Percentiles rank a stretch among this genome's conserved stretches.
Evolutionary conservation across 2,113 vertebrate species (phyloP).

Genomic region (Triplophysa siluroides): DNA sequence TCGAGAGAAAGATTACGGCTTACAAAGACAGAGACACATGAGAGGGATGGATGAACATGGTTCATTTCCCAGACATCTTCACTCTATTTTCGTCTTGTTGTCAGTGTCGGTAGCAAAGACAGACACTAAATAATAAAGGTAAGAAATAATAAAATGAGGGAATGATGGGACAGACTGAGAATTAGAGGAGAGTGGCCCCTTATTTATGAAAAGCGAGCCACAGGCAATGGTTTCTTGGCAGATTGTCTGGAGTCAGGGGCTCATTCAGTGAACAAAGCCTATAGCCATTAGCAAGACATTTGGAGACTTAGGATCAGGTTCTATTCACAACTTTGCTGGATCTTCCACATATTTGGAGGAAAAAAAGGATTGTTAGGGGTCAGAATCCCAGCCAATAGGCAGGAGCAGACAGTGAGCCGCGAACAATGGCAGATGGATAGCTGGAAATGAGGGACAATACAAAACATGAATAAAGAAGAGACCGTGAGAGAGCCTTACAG

Average conservation of each 20-base stretch:
- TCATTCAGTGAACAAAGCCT: conserved; percentile 11
- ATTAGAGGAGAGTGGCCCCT: not conserved
- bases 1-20: conserved; percentile 3
- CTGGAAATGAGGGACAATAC: conserved; percentile 17
- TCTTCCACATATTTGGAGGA: not conserved
- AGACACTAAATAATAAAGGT: conserved; percentile 14
- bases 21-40: not conserved
- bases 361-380: not conserved
- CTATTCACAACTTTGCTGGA: not conserved
- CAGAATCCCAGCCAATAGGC: conserved; percentile 5
- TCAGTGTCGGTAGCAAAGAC: not conserved
- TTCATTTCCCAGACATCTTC: not conserved
- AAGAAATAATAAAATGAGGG: conserved; percentile 4
- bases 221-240: conserved; percentile 6
- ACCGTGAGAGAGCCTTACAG: conserved; percentile 2
- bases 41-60: not conserved
- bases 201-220: conserved; percentile 1
- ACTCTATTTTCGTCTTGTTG: too few relatives aligned
- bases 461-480: conserved; percentile 16
- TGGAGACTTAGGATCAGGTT: conserved; percentile 32
- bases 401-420: not conserved
- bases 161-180: not conserved
- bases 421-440: conserved; percentile 12
- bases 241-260: not conserved
- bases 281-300: conserved; percentile 42